Conservation (phyloP, 2,113 vertebrate species). For the Recurvirostra avosetta region DNA sequence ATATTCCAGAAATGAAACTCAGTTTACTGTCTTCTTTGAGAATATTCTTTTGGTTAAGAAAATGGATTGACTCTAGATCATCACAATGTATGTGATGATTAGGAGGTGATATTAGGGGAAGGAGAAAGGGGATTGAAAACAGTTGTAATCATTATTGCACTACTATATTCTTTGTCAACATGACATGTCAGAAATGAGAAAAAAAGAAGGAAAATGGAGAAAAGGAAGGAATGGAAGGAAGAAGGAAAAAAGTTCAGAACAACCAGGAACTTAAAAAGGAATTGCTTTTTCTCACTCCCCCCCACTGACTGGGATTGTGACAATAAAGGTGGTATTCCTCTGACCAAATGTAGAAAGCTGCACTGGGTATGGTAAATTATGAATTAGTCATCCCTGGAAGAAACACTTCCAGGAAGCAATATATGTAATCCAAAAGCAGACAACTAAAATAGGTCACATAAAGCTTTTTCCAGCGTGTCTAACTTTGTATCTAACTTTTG, state of each 20-base stretch:
- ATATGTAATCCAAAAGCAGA: background rate
- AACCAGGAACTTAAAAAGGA: background rate
- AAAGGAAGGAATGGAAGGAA: background rate
- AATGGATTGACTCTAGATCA: background rate
- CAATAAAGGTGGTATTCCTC: background rate
- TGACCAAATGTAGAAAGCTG: background rate
- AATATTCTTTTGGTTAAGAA: background rate
- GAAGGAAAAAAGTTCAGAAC: background rate
- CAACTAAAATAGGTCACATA: background rate
- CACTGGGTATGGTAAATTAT: background rate
- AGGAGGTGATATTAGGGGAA: background rate
- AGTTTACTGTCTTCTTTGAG: background rate
- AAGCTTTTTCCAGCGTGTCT: background rate
- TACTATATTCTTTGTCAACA: background rate
- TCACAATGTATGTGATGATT: background rate
- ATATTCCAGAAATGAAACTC: background rate
- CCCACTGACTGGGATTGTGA: background rate
- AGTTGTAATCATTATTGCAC: background rate
- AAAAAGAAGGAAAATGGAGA: background rate
- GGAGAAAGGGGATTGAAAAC: background rate
- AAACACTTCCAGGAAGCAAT: background rate
- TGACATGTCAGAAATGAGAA: background rate
- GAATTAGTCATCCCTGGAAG: background rate
- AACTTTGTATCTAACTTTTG: background rate
- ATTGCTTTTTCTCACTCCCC: background rate